A percentile compares a stretch with the other conserved stretches of the same genome.
Evolutionary conservation across 2,888 invertebrate species (phyloP).

Genomic region (Idaea dimidiata): DNA sequence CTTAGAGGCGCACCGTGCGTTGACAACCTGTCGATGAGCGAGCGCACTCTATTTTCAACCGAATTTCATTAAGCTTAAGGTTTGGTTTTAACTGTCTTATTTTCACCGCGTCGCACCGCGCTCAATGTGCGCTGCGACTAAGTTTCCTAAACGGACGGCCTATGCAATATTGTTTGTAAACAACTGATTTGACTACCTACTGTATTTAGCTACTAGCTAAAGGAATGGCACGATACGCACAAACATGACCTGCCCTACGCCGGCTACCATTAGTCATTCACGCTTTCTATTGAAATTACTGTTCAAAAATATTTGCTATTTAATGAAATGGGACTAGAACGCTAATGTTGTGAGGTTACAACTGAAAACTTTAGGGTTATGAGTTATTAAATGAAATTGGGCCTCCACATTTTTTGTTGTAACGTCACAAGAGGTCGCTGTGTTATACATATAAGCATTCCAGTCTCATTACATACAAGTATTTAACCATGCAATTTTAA

Average conservation of each 20-base stretch:
- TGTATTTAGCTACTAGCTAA: conserved; percentile 55
- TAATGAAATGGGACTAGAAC: neutral
- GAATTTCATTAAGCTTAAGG: too few species aligned
- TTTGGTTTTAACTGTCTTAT: too few species aligned
- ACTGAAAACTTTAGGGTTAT: neutral
- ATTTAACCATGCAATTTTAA: neutral
- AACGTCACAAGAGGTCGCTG: neutral
- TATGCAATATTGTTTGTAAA: neutral
- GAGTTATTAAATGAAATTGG: too few species aligned
- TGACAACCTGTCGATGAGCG: too few species aligned
- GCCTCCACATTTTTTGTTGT: neutral
- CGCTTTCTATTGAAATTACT: neutral
- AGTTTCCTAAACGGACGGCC: neutral
- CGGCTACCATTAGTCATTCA: conserved; percentile 26
- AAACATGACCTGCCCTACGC: conserved; percentile 49
- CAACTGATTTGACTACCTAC: conserved; percentile 49
- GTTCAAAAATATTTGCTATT: neutral
- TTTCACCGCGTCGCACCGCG: too few species aligned
- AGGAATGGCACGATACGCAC: conserved; percentile 65
- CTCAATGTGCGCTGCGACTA: too few species aligned
- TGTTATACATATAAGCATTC: neutral
- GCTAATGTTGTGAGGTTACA: neutral
- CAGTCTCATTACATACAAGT: neutral
- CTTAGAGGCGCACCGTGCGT: too few species aligned
- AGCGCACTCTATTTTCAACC: too few species aligned